Evolutionary conservation across 2,888 invertebrate species (phyloP).

Genomic region (Ptychoptera albimana): DNA sequence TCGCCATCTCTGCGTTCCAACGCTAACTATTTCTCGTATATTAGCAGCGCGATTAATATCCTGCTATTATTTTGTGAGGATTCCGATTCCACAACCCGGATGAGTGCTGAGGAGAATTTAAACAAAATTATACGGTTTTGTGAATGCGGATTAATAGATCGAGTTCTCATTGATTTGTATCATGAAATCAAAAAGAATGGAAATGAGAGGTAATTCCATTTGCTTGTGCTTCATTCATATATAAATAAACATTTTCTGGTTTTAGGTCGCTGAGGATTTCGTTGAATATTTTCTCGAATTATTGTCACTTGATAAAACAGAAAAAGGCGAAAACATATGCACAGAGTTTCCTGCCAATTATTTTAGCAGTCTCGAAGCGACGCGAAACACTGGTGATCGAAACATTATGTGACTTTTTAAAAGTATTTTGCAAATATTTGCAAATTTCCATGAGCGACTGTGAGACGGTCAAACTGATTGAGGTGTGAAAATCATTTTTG

Average conservation of each 20-base stretch:
- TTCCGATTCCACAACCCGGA: conserved; percentile 57
- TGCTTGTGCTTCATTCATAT: not conserved
- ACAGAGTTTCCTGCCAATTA: conserved; percentile 53
- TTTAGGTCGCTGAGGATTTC: conserved; percentile 57
- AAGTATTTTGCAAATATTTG: conserved; percentile 23
- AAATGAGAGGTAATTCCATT: conserved; percentile 23
- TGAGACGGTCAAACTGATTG: conserved; percentile 25
- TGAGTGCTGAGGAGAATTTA: conserved; percentile 67
- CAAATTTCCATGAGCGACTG: conserved; percentile 28
- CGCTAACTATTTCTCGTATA: conserved; percentile 43
- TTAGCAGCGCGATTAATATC: conserved; percentile 54
- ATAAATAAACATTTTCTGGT: not conserved
- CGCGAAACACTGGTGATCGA: conserved; percentile 37
- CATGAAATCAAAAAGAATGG: conserved; percentile 72
- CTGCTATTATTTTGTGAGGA: conserved; percentile 59
- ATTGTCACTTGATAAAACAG: conserved; percentile 58
- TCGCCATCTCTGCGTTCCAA: conserved; percentile 28
- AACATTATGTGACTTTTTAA: conserved; percentile 26
- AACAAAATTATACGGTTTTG: conserved; percentile 58
- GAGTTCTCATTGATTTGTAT: conserved; percentile 64
- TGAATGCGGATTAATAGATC: conserved; percentile 49
- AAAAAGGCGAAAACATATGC: conserved; percentile 66
- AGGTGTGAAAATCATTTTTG: conserved; percentile 17
- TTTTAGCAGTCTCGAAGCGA: conserved; percentile 52
- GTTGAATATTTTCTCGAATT: conserved; percentile 56